Percentiles rank a stretch among this genome's conserved stretches.
phyloP scores from a whole-genome alignment of 2,888 invertebrate genomes.

The Lycia hirtaria region DNA sequence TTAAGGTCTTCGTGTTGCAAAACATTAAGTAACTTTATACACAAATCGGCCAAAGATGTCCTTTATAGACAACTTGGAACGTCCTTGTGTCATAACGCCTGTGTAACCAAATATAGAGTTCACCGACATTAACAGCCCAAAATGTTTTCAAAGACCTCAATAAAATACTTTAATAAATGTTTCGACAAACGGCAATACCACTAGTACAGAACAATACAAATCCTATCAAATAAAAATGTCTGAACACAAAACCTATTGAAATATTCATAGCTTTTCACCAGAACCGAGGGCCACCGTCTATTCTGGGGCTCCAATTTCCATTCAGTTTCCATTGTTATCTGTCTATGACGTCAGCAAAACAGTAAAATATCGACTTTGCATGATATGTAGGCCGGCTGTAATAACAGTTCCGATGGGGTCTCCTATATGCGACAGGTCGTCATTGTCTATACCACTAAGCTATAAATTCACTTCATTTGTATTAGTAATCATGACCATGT shows the following conservation, averaged over 20 bases:
- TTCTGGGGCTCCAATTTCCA: constrained; percentile 38
- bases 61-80: not conserved
- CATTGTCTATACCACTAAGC: constrained; percentile 30
- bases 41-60: not conserved
- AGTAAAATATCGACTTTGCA: constrained; percentile 36
- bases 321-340: constrained; percentile 44
- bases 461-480: constrained; percentile 34
- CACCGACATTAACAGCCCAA: not conserved
- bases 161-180: constrained; percentile 15
- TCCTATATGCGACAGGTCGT: constrained; percentile 30
- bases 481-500: constrained; percentile 36
- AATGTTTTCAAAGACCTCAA: constrained; percentile 11
- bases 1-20: no score
- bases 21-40: not conserved
- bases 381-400: constrained; percentile 40
- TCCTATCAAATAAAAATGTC: constrained; percentile 13
- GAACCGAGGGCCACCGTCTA: constrained; percentile 28
- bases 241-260: constrained; percentile 31
- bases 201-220: constrained; percentile 12
- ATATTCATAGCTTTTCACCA: constrained; percentile 40
- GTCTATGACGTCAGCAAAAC: constrained; percentile 43
- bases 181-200: constrained; percentile 2
- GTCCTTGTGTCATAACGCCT: constrained; percentile 15
- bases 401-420: constrained; percentile 24
- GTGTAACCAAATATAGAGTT: constrained; percentile 11